A percentile compares a stretch with the other conserved stretches of the same genome.
phyloP scores from a whole-genome alignment of 2,113 vertebrate species.

The Ahaetulla prasina region DNA sequence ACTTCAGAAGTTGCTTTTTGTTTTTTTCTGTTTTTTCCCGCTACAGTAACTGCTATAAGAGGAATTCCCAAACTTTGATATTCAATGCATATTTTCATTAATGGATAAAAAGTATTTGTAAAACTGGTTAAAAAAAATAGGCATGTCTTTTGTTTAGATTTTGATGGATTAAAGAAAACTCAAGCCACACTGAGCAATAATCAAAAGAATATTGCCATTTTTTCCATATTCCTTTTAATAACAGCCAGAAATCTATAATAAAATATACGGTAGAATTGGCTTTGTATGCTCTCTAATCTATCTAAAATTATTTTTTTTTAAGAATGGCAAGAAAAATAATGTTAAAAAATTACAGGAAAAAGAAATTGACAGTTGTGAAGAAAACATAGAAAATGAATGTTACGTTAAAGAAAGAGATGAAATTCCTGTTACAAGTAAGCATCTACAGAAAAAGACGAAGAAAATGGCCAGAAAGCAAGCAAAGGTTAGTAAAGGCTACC shows the following conservation, averaged over 20 bases:
- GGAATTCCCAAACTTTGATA: neutral
- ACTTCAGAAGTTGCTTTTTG: neutral
- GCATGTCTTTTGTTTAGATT: neutral
- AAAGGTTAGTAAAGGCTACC: conserved; percentile 89
- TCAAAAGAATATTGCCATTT: neutral
- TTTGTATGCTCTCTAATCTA: conserved; percentile 10
- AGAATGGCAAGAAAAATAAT: conserved; percentile 78
- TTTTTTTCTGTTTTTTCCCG: neutral
- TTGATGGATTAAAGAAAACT: neutral
- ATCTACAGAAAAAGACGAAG: conserved; percentile 93
- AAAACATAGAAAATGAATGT: conserved; percentile 59
- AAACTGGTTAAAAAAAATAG: neutral
- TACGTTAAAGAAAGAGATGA: conserved; percentile 73
- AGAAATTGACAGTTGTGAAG: conserved; percentile 67
- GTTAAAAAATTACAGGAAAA: conserved; percentile 68
- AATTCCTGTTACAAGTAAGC: conserved; percentile 76
- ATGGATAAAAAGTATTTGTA: neutral
- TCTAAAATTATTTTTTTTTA: conserved; percentile 28
- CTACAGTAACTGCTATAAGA: neutral
- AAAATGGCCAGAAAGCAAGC: conserved; percentile 93
- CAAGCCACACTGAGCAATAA: neutral
- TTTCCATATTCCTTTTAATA: neutral
- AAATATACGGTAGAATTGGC: neutral
- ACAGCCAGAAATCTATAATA: neutral
- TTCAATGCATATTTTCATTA: neutral